Evolutionary conservation across 1,140 invertebrate genomes (phyloP).

Genomic region (Carcinoscorpius rotundicauda): DNA sequence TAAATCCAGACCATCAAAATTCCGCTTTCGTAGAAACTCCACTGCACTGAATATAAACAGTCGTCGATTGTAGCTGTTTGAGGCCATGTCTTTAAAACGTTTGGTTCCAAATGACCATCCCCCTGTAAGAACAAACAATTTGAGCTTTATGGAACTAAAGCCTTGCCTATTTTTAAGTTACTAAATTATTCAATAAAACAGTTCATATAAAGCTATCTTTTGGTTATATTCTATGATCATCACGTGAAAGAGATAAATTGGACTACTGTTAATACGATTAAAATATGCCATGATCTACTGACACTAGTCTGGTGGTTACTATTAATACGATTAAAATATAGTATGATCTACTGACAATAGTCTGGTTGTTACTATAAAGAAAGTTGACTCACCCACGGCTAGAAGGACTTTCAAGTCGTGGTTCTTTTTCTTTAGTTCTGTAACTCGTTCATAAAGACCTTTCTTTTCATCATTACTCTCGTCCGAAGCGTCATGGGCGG

Average conservation of each 20-base stretch:
- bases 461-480: constrained; percentile 83
- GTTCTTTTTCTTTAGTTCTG: constrained; percentile 71
- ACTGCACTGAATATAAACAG: constrained; percentile 90
- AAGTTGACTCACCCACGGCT: constrained; percentile 53
- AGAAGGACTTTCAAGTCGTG: constrained; percentile 80
- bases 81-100: constrained; percentile 86
- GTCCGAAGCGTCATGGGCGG: constrained; percentile 82
- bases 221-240: too few relatives aligned
- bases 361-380: too few relatives aligned
- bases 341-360: too few relatives aligned
- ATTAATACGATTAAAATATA: too few relatives aligned
- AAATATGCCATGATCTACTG: too few relatives aligned
- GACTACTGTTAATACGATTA: too few relatives aligned
- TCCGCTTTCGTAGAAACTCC: constrained; percentile 69
- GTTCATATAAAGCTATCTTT: too few relatives aligned
- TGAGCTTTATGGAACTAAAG: too few relatives aligned
- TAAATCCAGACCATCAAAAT: constrained; percentile 65
- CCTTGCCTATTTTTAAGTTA: too few relatives aligned
- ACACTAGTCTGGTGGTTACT: too few relatives aligned
- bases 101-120: constrained; percentile 93
- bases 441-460: constrained; percentile 74
- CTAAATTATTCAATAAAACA: too few relatives aligned
- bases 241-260: too few relatives aligned
- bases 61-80: constrained; percentile 70
- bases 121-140: neutral